These are phyloP conservation scores for Actinostola sp. DNA, from an alignment of 92 coral and sea anemone species.

Conservation along the genomic window DNA sequence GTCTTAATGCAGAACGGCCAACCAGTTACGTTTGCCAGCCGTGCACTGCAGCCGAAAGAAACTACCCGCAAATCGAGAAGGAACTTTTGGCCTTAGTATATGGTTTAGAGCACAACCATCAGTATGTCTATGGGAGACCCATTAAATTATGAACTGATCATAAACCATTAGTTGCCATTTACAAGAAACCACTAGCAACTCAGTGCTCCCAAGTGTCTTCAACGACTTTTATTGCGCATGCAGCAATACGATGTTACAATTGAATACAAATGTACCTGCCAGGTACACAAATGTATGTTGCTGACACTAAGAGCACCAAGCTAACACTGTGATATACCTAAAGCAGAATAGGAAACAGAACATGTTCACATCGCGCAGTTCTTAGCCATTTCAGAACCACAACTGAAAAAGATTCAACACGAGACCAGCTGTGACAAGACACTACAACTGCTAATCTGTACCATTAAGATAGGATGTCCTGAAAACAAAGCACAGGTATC, in stretches of 20 bases:
- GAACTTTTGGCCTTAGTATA: slow-evolving; percentile 28
- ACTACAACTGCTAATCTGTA: slow-evolving; percentile 29
- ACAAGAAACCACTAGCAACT: slow-evolving; percentile 38
- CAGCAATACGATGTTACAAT: slow-evolving; percentile 49
- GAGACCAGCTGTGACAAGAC: slow-evolving; percentile 35
- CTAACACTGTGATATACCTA: slow-evolving; percentile 5
- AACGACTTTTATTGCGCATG: slow-evolving; percentile 28
- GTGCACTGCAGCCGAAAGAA: slow-evolving; percentile 10
- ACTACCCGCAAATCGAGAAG: slow-evolving; percentile 32
- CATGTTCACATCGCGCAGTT: slow-evolving; percentile 41
- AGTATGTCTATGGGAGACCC: slow-evolving; percentile 28
- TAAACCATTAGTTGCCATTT: slow-evolving; percentile 45
- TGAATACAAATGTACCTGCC: slow-evolving; percentile 23
- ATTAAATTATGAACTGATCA: slow-evolving; percentile 39
- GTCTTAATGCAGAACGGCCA: slow-evolving; percentile 30
- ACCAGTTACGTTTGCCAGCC: slow-evolving; percentile 33
- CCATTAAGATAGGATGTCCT: slow-evolving; percentile 46
- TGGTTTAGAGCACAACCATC: slow-evolving; percentile 15
- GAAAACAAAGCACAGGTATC: slow-evolving; percentile 17
- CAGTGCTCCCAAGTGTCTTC: slow-evolving; percentile 40
- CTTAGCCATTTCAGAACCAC: slow-evolving; percentile 52
- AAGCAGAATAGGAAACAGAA: slow-evolving; percentile 40
- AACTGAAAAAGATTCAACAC: slow-evolving; percentile 38
- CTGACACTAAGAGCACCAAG: slow-evolving; percentile 26
- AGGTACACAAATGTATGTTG: slow-evolving; percentile 14